A percentile compares a stretch with the other conserved stretches of the same genome.
phyloP scores from a whole-genome alignment of 2,113 vertebrate genomes.

The Mus musculus region GRCm39 chr6:38546501-38547000 shows the following conservation, averaged over 20 bases:
- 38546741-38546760: conserved; percentile 81
- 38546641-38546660: conserved; percentile 49
- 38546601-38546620: conserved; percentile 79
- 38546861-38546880: conserved; percentile 85
- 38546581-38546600: conserved; percentile 80
- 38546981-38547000: conserved; percentile 77
- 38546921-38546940: conserved; percentile 85
- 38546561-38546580: conserved; percentile 81
- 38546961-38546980: conserved; percentile 84
- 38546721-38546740: conserved; percentile 64
- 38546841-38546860: conserved; percentile 84
- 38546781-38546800: conserved; percentile 84
- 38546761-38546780: conserved; percentile 83
- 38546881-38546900: conserved; percentile 85
- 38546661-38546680: conserved; percentile 67
- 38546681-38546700: conserved; percentile 78
- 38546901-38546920: conserved; percentile 87
- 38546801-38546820: conserved; percentile 87
- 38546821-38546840: conserved; percentile 86
- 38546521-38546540: conserved; percentile 67
- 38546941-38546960: conserved; percentile 86
- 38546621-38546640: conserved; percentile 84
- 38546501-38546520: conserved; percentile 50
- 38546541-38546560: conserved; percentile 81
- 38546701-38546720: conserved; percentile 74